phyloP scores from a whole-genome alignment of 2,797 vertebrate species.

The Sebastiscus albofasciatus region DNA sequence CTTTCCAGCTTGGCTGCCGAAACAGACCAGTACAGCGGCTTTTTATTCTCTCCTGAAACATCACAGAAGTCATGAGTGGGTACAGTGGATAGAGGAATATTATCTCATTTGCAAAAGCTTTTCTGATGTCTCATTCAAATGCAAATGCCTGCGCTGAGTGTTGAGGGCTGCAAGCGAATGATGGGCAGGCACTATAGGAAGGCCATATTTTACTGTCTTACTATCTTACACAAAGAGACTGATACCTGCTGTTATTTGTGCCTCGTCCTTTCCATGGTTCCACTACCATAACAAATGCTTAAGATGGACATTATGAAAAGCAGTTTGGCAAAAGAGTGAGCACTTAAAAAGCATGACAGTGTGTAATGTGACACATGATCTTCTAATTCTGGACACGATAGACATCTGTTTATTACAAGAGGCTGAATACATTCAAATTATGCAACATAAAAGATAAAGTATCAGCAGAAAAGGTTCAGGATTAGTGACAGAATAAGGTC shows the following conservation, averaged over 20 bases:
- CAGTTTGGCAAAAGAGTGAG: background rate
- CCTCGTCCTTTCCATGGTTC: background rate
- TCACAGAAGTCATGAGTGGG: conserved; percentile 23
- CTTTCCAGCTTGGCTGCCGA: conserved; percentile 27
- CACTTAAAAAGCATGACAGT: conserved; percentile 1
- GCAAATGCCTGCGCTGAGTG: conserved; percentile 43
- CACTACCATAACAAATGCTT: background rate
- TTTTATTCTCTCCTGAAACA: conserved; percentile 33
- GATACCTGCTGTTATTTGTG: conserved; percentile 1
- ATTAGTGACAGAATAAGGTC: conserved; percentile 6
- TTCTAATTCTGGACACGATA: background rate
- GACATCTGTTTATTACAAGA: background rate
- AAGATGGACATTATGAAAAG: conserved; percentile 3
- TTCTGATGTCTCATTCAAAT: conserved; percentile 57
- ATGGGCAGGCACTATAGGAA: conserved; percentile 9
- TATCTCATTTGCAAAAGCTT: conserved; percentile 51
- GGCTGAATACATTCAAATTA: background rate
- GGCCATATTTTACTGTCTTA: conserved; percentile 13
- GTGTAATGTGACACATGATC: conserved; percentile 14
- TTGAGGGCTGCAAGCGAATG: conserved; percentile 28
- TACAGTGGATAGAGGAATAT: conserved; percentile 31
- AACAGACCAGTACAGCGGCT: conserved; percentile 32
- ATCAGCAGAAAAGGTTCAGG: conserved; percentile 1
- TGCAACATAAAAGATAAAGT: background rate
- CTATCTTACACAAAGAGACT: background rate